Evolutionary conservation across 2,113 vertebrate species (phyloP).

Genomic region (Bostrychus sinensis): DNA sequence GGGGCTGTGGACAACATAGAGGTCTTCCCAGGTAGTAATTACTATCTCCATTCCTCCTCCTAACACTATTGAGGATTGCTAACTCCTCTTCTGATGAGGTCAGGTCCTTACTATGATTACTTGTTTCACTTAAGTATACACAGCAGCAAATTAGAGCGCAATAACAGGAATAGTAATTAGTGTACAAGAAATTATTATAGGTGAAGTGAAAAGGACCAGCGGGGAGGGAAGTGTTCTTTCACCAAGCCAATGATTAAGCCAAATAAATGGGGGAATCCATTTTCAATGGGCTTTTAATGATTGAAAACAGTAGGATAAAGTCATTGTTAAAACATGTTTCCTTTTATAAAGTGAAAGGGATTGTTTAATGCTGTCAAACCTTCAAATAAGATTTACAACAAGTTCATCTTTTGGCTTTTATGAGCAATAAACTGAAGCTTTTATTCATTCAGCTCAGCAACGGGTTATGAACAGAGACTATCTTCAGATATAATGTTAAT

Average conservation of each 20-base stretch:
- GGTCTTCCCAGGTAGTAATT: constrained; percentile 43
- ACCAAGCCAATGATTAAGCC: constrained; percentile 21
- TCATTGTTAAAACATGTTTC: neutral
- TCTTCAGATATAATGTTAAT: no score
- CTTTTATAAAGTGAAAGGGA: neutral
- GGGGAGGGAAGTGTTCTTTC: constrained; percentile 26
- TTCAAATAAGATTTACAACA: neutral
- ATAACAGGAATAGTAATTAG: constrained; percentile 57
- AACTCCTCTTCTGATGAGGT: constrained; percentile 58
- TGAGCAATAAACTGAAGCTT: neutral
- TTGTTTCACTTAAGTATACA: constrained; percentile 56
- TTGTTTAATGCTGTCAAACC: neutral
- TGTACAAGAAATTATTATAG: constrained; percentile 42
- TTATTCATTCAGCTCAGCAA: neutral
- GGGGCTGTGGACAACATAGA: constrained; percentile 20
- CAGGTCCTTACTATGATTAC: constrained; percentile 63
- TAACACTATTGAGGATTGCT: constrained; percentile 41
- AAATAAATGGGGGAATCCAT: constrained; percentile 16
- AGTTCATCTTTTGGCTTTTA: neutral
- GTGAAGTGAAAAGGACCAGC: constrained; percentile 34
- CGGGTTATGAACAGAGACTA: neutral
- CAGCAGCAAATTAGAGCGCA: constrained; percentile 40
- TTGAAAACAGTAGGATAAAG: neutral
- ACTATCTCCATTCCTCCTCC: constrained; percentile 46
- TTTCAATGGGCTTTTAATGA: neutral